Percentiles rank a stretch among this genome's conserved stretches.
Evolutionary conservation across 2,113 vertebrate species (phyloP).

Genomic region (Ictalurus furcatus): DNA sequence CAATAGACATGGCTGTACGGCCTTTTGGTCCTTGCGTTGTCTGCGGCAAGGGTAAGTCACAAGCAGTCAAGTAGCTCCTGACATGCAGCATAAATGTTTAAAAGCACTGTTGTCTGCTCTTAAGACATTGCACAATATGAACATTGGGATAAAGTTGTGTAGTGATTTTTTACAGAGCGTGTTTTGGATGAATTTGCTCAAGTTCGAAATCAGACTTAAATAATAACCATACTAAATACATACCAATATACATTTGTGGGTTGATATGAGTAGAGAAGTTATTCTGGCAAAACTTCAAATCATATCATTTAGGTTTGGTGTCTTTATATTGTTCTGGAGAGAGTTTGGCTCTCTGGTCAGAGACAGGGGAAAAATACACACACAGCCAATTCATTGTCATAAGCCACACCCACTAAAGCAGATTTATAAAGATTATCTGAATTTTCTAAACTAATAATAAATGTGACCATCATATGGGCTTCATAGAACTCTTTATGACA

Average conservation of each 20-base stretch:
- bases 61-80: slow-evolving; percentile 34
- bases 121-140: not conserved
- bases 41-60: slow-evolving; percentile 23
- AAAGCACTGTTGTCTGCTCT: slow-evolving; percentile 6
- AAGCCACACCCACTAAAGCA: not conserved
- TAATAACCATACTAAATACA: too few species aligned
- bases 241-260: not conserved
- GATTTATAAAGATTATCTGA: not conserved
- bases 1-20: slow-evolving; percentile 1
- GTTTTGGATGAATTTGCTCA: not conserved
- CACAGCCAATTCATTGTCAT: not conserved
- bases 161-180: not conserved
- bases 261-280: not conserved
- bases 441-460: not conserved
- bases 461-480: not conserved
- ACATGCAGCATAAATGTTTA: slow-evolving; percentile 25
- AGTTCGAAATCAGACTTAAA: not conserved
- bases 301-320: not conserved
- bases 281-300: not conserved
- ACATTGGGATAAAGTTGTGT: not conserved
- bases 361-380: not conserved
- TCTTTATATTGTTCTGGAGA: not conserved
- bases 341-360: not conserved
- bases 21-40: slow-evolving; percentile 23
- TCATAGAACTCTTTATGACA: not conserved